Base-by-base conservation (phyloP, 2,113 vertebrate species). In the Apteryx mantelli region DNA sequence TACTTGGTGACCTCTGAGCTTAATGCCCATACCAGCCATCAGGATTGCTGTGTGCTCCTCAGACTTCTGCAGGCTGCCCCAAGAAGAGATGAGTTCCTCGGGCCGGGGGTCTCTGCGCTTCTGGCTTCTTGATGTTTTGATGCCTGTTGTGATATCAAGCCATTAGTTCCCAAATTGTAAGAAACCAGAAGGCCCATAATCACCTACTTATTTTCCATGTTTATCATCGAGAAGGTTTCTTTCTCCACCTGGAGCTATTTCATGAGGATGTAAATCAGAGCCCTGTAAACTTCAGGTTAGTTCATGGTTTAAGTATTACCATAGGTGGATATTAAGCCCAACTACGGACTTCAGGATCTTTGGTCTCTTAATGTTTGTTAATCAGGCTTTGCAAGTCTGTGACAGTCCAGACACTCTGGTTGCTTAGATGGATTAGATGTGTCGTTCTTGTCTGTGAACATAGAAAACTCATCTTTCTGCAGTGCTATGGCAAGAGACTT, bases 151-250 rank as follows among this genome's bases (percentile, higher is more conserved):
- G 30, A 46, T 75, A 16, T 50, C 55, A 40, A 74, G 4, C 50
- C 22, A 30, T 55, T n/a, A 55, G 26, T 71, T 78, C 12, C 34
- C 7, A 22, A 16, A 4, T n/a, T 3, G 0, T 40, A 20, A 26
- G 3, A 70, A 91, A 66, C 30, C 7, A 10, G 21, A 60, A 55
- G 26, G 25, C 13, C 16, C 6, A 3, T 4, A 26, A 12, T 36
- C 56, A 85, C 26, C 42, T 88, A 36, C 6, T 5, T 1, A 7
- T 75, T 71, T 56, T 44, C 40, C 19, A 0, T 36, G 3, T 19
- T 69, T 52, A 5, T 66, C 38, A 4, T 26, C 18, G 25, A 15
- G 91, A 44, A 79, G 26, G 13, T 48, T 32, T 14, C 21, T 48
- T 48, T 69, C 44, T 69, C 44, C 44, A 48, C 9, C 30, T 34